A percentile compares a stretch with the other conserved stretches of the same genome.
phyloP scores from a whole-genome alignment of 2,888 invertebrate species.

The Drosophila dives region DNA sequence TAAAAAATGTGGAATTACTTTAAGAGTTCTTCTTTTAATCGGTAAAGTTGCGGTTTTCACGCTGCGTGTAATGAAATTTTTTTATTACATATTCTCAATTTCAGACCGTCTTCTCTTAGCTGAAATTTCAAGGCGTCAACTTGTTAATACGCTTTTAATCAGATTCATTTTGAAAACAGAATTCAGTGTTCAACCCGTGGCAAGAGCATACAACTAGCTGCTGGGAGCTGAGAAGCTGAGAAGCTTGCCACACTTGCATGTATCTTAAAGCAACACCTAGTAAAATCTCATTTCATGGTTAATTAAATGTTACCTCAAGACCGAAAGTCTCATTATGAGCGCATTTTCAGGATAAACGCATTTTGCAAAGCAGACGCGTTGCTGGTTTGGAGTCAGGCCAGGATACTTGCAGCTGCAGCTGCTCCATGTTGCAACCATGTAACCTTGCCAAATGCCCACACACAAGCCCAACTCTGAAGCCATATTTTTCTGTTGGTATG shows the following conservation, averaged over 20 bases:
- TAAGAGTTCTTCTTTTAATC: neutral
- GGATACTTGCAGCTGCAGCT: conserved; percentile 31
- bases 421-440: conserved; percentile 40
- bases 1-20: neutral
- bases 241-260: conserved; percentile 4
- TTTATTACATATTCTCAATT: neutral
- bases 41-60: neutral
- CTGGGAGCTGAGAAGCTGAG: conserved; percentile 1
- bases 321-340: conserved; percentile 66
- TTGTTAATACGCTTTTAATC: conserved; percentile 20
- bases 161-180: conserved; percentile 10
- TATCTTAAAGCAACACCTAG: conserved; percentile 53
- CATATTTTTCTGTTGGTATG: conserved; percentile 14
- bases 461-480: conserved; percentile 1
- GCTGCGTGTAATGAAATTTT: neutral
- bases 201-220: neutral
- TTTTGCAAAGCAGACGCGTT: conserved; percentile 64
- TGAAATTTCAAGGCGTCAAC: neutral
- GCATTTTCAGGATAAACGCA: conserved; percentile 65
- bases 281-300: conserved; percentile 71
- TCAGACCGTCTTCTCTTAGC: neutral
- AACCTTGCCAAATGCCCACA: conserved; percentile 18
- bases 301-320: conserved; percentile 73
- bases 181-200: conserved; percentile 5
- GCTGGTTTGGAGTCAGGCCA: conserved; percentile 8